Evolutionary conservation across 2,113 vertebrate genomes (phyloP).

Genomic region (Elachura formosa): DNA sequence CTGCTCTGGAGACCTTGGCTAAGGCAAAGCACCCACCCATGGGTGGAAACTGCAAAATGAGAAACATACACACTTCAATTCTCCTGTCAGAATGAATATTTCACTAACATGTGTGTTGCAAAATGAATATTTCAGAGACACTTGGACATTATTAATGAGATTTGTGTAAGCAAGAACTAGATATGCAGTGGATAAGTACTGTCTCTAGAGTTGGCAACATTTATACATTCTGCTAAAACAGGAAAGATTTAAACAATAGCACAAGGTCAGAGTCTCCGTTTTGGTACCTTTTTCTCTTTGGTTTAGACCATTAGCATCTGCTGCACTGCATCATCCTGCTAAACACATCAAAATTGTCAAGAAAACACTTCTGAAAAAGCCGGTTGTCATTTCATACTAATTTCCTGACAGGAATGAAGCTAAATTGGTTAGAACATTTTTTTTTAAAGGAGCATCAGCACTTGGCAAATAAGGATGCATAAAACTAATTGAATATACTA

Average conservation of each 20-base stretch:
- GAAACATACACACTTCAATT: neutral
- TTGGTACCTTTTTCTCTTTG: neutral
- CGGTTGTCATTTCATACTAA: neutral
- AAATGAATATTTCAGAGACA: neutral
- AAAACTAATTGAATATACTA: conserved; percentile 35
- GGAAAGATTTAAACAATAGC: neutral
- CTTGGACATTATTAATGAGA: neutral
- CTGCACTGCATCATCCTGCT: neutral
- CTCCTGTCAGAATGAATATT: neutral
- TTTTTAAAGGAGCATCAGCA: neutral
- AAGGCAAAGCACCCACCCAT: neutral
- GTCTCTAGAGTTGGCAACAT: neutral
- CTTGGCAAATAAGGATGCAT: conserved; percentile 28
- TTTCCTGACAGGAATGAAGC: conserved; percentile 1
- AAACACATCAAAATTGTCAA: neutral
- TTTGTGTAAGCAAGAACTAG: neutral
- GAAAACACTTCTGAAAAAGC: neutral
- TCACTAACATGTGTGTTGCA: neutral
- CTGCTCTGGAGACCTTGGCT: neutral
- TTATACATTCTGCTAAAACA: neutral
- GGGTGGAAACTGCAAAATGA: neutral
- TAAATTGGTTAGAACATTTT: neutral
- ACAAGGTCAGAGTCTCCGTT: neutral
- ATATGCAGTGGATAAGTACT: neutral
- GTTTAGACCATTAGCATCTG: neutral